Evolutionary conservation across 1,140 invertebrate species (phyloP), one percentile per base, ranked within the genome.

Genomic region (Callitettix versicolor): DNA sequence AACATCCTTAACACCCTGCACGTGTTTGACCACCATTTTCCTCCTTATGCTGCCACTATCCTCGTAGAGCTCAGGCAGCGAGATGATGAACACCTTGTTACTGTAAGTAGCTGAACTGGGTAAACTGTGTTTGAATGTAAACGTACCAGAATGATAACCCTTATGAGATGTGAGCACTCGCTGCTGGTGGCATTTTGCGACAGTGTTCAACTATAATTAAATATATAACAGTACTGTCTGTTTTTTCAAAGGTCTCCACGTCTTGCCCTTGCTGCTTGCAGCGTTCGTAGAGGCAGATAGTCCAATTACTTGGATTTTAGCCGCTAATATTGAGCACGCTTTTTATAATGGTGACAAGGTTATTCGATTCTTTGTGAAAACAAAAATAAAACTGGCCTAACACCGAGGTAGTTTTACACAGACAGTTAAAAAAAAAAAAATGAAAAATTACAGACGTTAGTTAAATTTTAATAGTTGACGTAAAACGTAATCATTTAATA

Each of bases 1-100:
- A 87, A 82, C 63, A 59, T 92, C 33, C 72, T 94, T 3, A 82
- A 82, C 65, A 74, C 82, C 0, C 68, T 94, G 22, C 76, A 79
- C 14, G 60, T 91, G 3, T 94, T 82, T 66, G 77, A 92, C 52
- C 71, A 73, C 3, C 80, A 84, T 50, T 78, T 76, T 59, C 89
- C 91, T 2, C 81, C 82, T 3, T 93, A 86, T 0, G 66, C 94
- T 7, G 82, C 84, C 0, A 85, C 82, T 62, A 61, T 93, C 24
- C 71, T 94, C 55, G 58, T 68, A 60, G 52, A 71, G 46, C 64
- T 70, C 47, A 60, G 61, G 3, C 61, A 65, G 15, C 21, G 36
- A 18, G 20, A 38, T n/a, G 64, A 68, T 14, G 61, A 73, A 22
- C 62, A 71, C 60, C 59, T 70, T 53, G 72, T 76, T 53, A 74